Conservation (phyloP, 2,888 invertebrate genomes). For the Melanotus villosus region DNA sequence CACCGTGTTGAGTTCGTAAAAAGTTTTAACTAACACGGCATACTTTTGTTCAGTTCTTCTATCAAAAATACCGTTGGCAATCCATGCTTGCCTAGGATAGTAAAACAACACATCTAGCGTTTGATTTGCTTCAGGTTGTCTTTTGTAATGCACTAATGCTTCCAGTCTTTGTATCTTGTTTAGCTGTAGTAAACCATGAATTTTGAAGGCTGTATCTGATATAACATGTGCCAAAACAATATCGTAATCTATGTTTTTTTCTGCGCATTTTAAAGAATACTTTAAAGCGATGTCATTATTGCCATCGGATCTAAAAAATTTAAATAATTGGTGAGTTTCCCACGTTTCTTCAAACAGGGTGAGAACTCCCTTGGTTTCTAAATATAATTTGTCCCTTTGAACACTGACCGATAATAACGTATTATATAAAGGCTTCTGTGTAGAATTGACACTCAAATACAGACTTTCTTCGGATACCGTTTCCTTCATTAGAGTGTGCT, state of each 20-base stretch:
- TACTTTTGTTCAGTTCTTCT: conserved; percentile 25
- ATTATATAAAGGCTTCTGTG: conserved; percentile 49
- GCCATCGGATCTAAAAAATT: conserved; percentile 35
- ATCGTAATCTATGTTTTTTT: conserved; percentile 51
- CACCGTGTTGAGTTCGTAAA: conserved; percentile 27
- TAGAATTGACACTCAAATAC: conserved; percentile 37
- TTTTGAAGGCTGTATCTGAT: conserved; percentile 33
- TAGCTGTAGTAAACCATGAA: conserved; percentile 48
- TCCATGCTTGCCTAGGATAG: conserved; percentile 50
- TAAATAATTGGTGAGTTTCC: conserved; percentile 50
- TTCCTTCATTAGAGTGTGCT: conserved; percentile 25
- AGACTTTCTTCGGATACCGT: conserved; percentile 37
- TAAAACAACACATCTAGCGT: conserved; percentile 47
- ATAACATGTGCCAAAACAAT: conserved; percentile 42
- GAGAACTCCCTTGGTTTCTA: conserved; percentile 44
- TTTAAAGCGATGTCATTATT: conserved; percentile 42
- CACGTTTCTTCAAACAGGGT: conserved; percentile 49
- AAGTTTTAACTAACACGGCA: conserved; percentile 24
- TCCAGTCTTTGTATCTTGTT: conserved; percentile 48
- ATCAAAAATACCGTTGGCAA: conserved; percentile 40
- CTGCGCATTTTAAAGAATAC: conserved; percentile 44
- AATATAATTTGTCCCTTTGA: conserved; percentile 46
- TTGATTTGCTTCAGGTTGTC: conserved; percentile 24
- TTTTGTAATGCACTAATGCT: conserved; percentile 41
- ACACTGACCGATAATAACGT: conserved; percentile 42